These are phyloP conservation scores for Tethya wilhelma DNA, from an alignment of 37 sponge, comb jelly and placozoan species.

Conservation along the genomic window DNA sequence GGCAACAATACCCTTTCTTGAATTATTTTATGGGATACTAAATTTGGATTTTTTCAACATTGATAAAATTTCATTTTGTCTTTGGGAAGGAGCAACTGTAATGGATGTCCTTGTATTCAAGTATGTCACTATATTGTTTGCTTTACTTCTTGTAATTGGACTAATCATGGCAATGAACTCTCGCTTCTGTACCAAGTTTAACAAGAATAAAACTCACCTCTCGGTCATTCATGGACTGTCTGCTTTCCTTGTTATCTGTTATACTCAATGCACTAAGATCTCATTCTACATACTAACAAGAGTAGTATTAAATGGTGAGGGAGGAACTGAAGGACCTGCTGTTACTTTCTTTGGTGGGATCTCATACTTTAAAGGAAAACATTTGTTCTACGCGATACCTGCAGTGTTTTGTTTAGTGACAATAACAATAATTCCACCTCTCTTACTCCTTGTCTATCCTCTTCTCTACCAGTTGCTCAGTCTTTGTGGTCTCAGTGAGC, in stretches of 20 bases:
- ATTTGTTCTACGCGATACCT: constrained; percentile 25
- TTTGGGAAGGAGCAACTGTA: constrained; percentile 26
- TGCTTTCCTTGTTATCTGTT: constrained; percentile 46
- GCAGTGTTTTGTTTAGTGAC: neutral
- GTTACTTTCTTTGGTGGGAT: constrained; percentile 29
- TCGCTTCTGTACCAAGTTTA: neutral
- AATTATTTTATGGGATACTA: constrained; percentile 51
- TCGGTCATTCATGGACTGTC: constrained; percentile 28
- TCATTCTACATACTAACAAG: neutral
- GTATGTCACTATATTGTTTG: constrained; percentile 37
- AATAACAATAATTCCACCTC: constrained; percentile 10
- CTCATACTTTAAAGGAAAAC: neutral
- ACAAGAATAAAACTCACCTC: neutral
- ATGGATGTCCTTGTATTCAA: constrained; percentile 45
- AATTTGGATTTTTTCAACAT: constrained; percentile 38
- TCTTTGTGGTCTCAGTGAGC: constrained; percentile 19
- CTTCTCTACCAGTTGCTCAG: neutral
- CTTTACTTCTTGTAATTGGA: constrained; percentile 22
- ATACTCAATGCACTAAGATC: constrained; percentile 9
- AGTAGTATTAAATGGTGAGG: neutral
- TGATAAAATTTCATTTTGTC: constrained; percentile 25
- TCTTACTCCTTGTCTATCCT: constrained; percentile 21
- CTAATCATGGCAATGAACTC: neutral
- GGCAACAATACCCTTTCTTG: no score
- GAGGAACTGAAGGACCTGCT: neutral